Conservation (phyloP, 2,113 vertebrate species). For the Mormyrus iriodes region DNA sequence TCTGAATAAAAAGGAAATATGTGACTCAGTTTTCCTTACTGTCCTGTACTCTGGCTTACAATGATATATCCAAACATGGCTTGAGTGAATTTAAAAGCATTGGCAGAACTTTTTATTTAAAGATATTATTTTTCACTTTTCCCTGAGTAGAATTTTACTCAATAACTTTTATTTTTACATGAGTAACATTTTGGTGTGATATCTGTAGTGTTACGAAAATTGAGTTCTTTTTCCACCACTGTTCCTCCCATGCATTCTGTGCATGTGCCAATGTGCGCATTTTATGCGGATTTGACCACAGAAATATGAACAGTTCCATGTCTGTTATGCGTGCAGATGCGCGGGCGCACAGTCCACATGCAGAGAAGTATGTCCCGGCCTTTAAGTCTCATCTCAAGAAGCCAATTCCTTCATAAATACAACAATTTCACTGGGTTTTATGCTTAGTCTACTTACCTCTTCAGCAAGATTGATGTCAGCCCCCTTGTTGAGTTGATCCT, state of each 20-base stretch:
- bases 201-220: no score
- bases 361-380: neutral
- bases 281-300: neutral
- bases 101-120: no score
- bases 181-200: no score
- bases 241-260: no score
- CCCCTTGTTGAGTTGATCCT: constrained; percentile 93
- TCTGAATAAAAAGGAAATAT: neutral
- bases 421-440: neutral
- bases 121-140: no score
- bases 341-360: neutral
- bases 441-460: constrained; percentile 60
- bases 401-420: neutral
- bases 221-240: no score
- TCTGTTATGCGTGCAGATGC: neutral
- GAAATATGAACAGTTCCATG: neutral
- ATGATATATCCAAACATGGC: neutral
- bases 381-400: neutral
- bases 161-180: no score
- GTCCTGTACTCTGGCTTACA: neutral
- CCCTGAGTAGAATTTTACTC: no score
- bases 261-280: neutral
- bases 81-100: no score
- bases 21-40: neutral
- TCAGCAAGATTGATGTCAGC: constrained; percentile 85